Evolutionary conservation across 2,797 vertebrate genomes (phyloP).

Genomic region (Microctenopoma stevenorrisi): DNA sequence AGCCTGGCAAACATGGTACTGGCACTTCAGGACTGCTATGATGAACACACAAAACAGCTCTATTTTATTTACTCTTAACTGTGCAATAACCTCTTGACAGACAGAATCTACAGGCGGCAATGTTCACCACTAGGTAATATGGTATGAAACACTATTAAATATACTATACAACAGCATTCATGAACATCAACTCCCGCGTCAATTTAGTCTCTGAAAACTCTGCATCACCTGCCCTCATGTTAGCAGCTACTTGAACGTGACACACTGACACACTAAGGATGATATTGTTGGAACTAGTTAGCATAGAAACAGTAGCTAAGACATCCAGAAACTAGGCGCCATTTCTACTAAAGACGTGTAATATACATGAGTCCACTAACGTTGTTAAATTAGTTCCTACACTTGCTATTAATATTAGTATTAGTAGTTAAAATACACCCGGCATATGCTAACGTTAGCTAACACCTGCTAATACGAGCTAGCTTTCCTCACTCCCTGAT

Average conservation of each 20-base stretch:
- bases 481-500: not conserved
- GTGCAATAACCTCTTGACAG: slow-evolving; percentile 23
- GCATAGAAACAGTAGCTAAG: not conserved
- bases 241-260: slow-evolving; percentile 27
- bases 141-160: not conserved
- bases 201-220: not conserved
- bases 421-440: slow-evolving; percentile 10
- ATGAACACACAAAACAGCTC: slow-evolving; percentile 28
- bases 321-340: not conserved
- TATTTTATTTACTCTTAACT: slow-evolving; percentile 42
- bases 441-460: slow-evolving; percentile 53
- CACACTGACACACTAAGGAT: slow-evolving; percentile 37
- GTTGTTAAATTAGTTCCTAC: not conserved
- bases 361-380: not conserved
- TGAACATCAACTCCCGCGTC: not conserved
- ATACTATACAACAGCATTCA: not conserved
- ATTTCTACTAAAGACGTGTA: not conserved
- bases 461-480: slow-evolving; percentile 48
- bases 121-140: not conserved
- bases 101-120: not conserved
- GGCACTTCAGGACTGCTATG: slow-evolving; percentile 36
- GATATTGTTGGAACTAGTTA: not conserved
- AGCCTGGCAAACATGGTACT: slow-evolving; percentile 77
- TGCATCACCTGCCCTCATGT: not conserved
- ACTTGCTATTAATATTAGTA: not conserved